phyloP scores from a whole-genome alignment of 2,888 invertebrate species.

The Drosophila melanocephala region DNA sequence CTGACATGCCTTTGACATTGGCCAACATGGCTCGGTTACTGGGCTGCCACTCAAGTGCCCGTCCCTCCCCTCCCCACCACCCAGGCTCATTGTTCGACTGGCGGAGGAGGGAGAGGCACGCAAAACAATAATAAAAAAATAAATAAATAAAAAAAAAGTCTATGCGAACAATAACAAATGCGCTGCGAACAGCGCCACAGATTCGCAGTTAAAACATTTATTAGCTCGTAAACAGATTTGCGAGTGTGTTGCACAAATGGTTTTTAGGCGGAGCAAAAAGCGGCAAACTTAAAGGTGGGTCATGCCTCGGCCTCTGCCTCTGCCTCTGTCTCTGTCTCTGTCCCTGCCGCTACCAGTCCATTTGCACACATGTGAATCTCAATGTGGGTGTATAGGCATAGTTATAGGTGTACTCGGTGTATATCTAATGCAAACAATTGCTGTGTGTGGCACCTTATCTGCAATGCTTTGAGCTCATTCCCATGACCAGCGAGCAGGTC shows the following conservation, averaged over 20 bases:
- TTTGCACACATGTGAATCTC: neutral
- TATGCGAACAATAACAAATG: constrained; percentile 37
- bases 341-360: neutral
- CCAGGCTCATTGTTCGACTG: neutral
- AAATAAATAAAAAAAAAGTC: neutral
- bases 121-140: neutral
- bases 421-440: constrained; percentile 35
- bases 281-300: constrained; percentile 1
- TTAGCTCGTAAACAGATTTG: constrained; percentile 67
- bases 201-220: constrained; percentile 70
- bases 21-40: constrained; percentile 19
- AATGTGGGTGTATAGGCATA: neutral
- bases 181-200: constrained; percentile 24
- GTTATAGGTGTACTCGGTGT: neutral
- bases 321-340: neutral
- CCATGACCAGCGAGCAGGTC: constrained; percentile 35
- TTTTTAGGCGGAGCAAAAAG: neutral
- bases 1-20: constrained; percentile 52
- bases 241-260: constrained; percentile 36
- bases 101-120: neutral
- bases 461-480: constrained; percentile 32
- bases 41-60: constrained; percentile 11
- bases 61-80: neutral
- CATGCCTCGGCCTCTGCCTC: neutral
- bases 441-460: constrained; percentile 28